Percentiles rank a stretch among this genome's conserved stretches.
Conservation (phyloP, 92 coral and sea anemone genomes). For the Bergia puertoricense region DNA sequence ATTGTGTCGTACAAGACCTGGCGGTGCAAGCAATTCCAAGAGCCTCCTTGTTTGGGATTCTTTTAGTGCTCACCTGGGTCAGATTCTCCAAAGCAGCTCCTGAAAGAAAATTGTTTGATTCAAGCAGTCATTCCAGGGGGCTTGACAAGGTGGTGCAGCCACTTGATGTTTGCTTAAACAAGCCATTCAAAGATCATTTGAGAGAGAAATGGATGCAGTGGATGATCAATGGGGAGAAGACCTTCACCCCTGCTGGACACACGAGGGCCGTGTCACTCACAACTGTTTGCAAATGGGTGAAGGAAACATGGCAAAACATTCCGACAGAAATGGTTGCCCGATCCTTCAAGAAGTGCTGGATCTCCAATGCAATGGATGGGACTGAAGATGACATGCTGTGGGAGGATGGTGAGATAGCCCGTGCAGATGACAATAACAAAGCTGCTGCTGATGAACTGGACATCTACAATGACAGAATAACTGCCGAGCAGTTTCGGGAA, state of each 20-base stretch:
- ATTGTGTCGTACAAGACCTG: conserved; percentile 44
- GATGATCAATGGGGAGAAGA: neutral
- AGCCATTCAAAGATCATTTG: neutral
- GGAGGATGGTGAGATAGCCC: conserved; percentile 7
- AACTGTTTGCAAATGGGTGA: too few relatives aligned
- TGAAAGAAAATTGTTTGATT: neutral
- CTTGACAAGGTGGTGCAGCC: conserved; percentile 23
- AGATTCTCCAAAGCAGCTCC: conserved; percentile 18
- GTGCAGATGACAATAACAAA: conserved; percentile 7
- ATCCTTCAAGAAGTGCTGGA: too few relatives aligned
- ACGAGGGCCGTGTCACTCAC: too few relatives aligned
- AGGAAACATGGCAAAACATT: too few relatives aligned
- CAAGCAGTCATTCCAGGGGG: neutral
- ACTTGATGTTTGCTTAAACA: conserved; percentile 7
- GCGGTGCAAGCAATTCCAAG: conserved; percentile 25
- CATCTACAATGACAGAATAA: conserved; percentile 25
- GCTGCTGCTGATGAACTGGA: conserved; percentile 19
- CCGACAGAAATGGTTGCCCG: too few relatives aligned
- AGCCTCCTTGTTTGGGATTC: conserved; percentile 41
- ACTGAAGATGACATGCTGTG: neutral
- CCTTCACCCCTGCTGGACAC: too few relatives aligned
- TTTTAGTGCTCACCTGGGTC: conserved; percentile 27
- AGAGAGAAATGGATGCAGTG: neutral
- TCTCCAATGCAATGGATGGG: too few relatives aligned
- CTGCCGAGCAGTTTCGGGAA: conserved; percentile 32